Conservation (phyloP, 2,888 invertebrate genomes). For the Galerucella nymphaeae region DNA sequence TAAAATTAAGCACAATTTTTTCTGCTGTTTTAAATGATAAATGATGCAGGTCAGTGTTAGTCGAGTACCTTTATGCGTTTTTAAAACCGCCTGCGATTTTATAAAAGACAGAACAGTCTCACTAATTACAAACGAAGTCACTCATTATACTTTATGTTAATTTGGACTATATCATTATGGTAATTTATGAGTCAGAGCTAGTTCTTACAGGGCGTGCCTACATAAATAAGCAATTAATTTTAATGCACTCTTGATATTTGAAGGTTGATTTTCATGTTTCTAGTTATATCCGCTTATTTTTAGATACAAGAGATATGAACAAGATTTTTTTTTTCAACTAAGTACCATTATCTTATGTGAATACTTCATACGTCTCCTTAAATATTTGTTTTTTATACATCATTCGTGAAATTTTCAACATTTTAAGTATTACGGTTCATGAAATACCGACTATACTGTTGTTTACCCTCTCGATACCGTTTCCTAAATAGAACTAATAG, state of each 20-base stretch:
- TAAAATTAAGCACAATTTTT: no score
- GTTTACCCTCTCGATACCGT: no score
- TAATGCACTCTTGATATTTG: conserved; percentile 13
- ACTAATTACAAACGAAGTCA: conserved; percentile 58
- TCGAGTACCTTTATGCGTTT: not conserved
- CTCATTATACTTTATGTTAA: conserved; percentile 62
- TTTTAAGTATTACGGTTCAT: no score
- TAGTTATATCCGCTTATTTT: conserved; percentile 6
- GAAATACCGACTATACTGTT: no score
- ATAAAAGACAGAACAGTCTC: conserved; percentile 33
- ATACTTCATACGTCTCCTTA: no score
- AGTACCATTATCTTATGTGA: no score
- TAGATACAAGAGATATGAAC: not conserved
- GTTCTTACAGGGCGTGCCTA: conserved; percentile 19
- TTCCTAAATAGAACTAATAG: no score
- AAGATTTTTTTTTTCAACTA: no score
- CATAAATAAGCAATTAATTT: conserved; percentile 15
- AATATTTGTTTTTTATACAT: no score
- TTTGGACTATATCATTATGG: conserved; percentile 60
- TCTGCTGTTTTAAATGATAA: conserved; percentile 8
- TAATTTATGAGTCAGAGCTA: conserved; percentile 56
- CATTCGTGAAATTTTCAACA: no score
- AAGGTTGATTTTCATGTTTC: conserved; percentile 10
- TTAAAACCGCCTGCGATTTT: conserved; percentile 10
- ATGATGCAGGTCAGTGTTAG: conserved; percentile 11